A percentile compares a stretch with the other conserved stretches of the same genome.
phyloP scores from a whole-genome alignment of 2,113 vertebrate species.

The Colius striatus region DNA sequence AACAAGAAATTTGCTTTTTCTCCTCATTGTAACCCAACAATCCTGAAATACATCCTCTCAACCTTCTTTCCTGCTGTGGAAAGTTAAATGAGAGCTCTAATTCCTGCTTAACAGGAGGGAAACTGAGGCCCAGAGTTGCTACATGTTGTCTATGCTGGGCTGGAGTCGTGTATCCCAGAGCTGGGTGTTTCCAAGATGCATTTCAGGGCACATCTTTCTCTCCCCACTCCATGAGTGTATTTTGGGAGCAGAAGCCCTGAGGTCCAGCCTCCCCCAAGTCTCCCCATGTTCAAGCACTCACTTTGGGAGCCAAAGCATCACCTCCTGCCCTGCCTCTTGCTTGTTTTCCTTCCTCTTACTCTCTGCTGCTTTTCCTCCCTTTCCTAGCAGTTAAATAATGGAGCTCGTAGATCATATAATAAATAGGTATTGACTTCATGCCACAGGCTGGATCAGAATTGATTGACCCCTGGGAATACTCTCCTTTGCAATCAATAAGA shows the following conservation, averaged over 20 bases:
- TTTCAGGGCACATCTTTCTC: background rate
- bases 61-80: background rate
- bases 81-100: background rate
- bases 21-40: background rate
- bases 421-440: constrained; percentile 80
- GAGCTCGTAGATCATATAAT: constrained; percentile 77
- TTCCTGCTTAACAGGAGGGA: background rate
- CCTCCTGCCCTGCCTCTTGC: background rate
- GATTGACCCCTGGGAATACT: constrained; percentile 72
- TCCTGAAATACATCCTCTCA: background rate
- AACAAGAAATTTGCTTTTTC: background rate
- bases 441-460: constrained; percentile 68
- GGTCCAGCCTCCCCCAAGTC: background rate
- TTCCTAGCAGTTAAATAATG: constrained; percentile 45
- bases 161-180: background rate
- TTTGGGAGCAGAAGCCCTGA: background rate
- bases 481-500: constrained; percentile 69
- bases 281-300: accelerated
- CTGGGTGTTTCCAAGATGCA: accelerated
- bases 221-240: accelerated
- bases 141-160: accelerated
- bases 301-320: background rate
- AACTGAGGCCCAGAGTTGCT: background rate
- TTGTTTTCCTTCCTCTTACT: background rate
- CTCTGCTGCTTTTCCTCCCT: background rate